Base-by-base conservation (phyloP, 2,888 invertebrate genomes). In the Spatulosminthurus flaviceps region DNA sequence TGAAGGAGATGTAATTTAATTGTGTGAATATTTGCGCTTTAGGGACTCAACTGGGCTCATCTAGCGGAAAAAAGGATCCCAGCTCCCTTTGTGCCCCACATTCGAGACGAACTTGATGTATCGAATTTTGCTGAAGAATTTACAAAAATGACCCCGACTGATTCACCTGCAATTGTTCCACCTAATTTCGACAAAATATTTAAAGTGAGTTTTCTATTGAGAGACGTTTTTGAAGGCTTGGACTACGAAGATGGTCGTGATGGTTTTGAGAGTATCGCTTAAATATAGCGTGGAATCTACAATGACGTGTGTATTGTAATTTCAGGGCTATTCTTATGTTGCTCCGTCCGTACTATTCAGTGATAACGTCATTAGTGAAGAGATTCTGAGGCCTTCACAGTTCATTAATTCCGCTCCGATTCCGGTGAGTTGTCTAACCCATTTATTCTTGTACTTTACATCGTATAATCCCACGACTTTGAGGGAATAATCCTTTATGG, bases 51-150 rank as follows among this genome's bases (percentile, higher is more conserved):
- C 87, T 98, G 98, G 98, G 90, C 91, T 21, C 92, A 93, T 74
- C 89, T 98, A 72, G 91, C 93, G 0, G 89, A 90, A 0, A 94
- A 96, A 86, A 91, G 92, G 85, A 90, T 96, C 79, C 88, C 92
- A 19, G 95, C 98, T 0, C 97, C 97, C 0, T 96, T 97, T 89
- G 92, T 93, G 84, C 98, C 98, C n/a, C 90, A 91, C 79, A 93
- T 98, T 81, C 83, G 91, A 74, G 88, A 93, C 88, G 96, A 96
- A 88, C 90, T 95, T 82, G 98, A 98, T 89, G 95, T 96, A 19
- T 95, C 95, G 87, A 97, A 98, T 90, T 98, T 98, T 88, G 94
- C 97, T 67, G 95, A 95, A 83, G 98, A 98, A 89, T 98, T 98
- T 89, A 98, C 98, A 0, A 92, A 92, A 86, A 94, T 96, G 92